Conservation (phyloP, 2,797 vertebrate genomes). For the Malacoctenus gilli region DNA sequence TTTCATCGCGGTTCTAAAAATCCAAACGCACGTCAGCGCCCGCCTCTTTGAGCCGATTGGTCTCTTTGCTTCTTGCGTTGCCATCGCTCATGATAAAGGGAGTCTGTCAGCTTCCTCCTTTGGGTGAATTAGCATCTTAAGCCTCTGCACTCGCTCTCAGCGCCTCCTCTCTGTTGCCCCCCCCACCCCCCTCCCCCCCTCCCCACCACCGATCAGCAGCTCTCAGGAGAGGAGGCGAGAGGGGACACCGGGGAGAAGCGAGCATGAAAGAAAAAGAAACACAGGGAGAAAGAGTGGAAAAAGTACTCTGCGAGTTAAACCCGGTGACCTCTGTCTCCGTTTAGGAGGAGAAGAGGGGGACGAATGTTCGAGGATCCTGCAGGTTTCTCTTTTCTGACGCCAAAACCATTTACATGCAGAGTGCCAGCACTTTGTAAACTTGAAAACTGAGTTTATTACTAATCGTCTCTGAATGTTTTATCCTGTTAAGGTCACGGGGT, state of each 20-base stretch:
- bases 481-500: conserved; percentile 45
- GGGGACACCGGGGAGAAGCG: conserved; percentile 36
- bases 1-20: conserved; percentile 29
- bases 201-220: conserved; percentile 2
- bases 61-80: conserved; percentile 48
- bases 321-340: conserved; percentile 53
- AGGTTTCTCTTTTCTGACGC: conserved; percentile 20
- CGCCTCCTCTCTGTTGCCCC: conserved; percentile 34
- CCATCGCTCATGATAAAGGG: conserved; percentile 62
- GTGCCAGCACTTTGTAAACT: conserved; percentile 39
- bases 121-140: conserved; percentile 64
- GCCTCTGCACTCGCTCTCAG: conserved; percentile 44
- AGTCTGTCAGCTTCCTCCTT: conserved; percentile 66
- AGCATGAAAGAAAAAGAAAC: conserved; percentile 46
- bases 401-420: conserved; percentile 35
- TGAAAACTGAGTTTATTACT: conserved; percentile 56
- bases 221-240: conserved; percentile 9
- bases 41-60: conserved; percentile 27
- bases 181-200: conserved; percentile 36
- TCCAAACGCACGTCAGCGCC: conserved; percentile 28
- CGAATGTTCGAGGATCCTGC: conserved; percentile 35
- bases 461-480: conserved; percentile 53
- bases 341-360: conserved; percentile 21
- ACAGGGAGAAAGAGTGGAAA: conserved; percentile 22
- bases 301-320: conserved; percentile 53